Evolutionary conservation across 2,888 invertebrate species (phyloP), one percentile per base, ranked within the genome.

Genomic region (Hirtodrosophila cameraria): DNA sequence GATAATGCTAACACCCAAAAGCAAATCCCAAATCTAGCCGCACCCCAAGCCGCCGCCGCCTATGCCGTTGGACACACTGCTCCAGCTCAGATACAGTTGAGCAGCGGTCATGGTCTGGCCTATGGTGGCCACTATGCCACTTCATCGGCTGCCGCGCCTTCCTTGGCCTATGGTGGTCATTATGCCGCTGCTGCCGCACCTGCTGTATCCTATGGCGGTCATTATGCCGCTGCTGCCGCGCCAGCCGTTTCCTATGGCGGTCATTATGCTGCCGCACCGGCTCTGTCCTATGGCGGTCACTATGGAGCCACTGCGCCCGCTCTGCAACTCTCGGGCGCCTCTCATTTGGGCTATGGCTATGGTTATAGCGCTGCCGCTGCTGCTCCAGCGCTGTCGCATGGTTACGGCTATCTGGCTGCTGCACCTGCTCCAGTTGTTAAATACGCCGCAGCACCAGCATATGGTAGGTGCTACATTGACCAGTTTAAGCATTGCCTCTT

Each of bases 401-500:
- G 80, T 27, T 86, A 79, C 11, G 85, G 80, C 33, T 86, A 79
- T 11, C 33, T 80, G 13, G 64, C 79, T 9, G 82, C 89, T 23
- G 86, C 86, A 30, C 78, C 85, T 2, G 66, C 88, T 20, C 62
- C 78, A 2, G 58, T 88, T 15, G 20, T 88, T 13, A 89, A 89
- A 41, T 71, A 84, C 41, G 75, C 89, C 39, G 74, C 89, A 16
- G 89, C 88, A 50, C 90, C 90, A 41, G 77, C 89, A 28, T 84
- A 87, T 58, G 88, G 88, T 88, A 88, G 86, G 89, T 87, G 50
- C 1, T 49, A 8, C 36, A 6, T 16, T 31, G 13, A 38, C 39
- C 27, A 13, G n/a, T 30, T 12, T 16, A 9, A 11, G 28, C 38
- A 25, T 30, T 15, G 31, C 20, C 16, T 45, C 12, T 28, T 35